phyloP scores from a whole-genome alignment of 1,140 invertebrate species.

The Heliconius eleuchia region DNA sequence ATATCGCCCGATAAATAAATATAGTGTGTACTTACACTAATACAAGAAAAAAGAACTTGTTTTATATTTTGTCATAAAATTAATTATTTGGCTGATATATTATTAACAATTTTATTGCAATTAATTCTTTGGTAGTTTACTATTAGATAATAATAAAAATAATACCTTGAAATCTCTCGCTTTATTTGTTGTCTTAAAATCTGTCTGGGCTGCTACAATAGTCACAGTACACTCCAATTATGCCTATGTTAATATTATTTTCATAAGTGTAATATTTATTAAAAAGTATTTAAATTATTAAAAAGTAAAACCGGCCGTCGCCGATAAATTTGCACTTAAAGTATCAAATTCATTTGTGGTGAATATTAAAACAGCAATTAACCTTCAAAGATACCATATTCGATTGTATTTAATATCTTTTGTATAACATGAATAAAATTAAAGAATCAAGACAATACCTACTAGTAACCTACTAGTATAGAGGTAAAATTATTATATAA shows the following conservation, averaged over 20 bases:
- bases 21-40: no score
- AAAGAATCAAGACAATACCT: not conserved
- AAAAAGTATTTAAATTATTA: not conserved
- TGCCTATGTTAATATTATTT: not conserved
- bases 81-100: no score
- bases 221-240: not conserved
- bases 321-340: not conserved
- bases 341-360: not conserved
- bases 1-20: no score
- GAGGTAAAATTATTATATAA: no score
- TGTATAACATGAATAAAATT: not conserved
- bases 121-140: no score
- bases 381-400: not conserved
- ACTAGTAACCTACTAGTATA: no score
- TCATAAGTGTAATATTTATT: not conserved
- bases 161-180: not conserved
- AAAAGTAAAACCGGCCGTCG: not conserved
- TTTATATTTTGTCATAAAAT: no score
- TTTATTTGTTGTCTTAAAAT: not conserved
- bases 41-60: no score
- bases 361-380: not conserved
- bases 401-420: not conserved
- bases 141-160: not conserved
- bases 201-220: not conserved
- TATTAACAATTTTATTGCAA: no score